Conservation (phyloP, 1,140 invertebrate genomes). For the Apis laboriosa region DNA sequence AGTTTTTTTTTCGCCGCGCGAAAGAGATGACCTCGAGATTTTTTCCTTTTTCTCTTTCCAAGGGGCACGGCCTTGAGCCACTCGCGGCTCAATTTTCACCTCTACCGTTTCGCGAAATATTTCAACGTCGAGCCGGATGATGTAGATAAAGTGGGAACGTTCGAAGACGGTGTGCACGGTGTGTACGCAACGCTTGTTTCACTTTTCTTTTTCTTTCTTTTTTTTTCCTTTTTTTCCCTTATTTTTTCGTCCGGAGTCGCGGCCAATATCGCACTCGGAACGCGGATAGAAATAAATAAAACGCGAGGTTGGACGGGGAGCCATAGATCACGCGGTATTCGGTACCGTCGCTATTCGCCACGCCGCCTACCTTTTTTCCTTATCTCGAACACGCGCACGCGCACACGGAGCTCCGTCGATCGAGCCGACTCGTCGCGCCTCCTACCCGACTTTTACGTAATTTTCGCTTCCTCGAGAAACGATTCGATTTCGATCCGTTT, state of each 20-base stretch:
- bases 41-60: not conserved
- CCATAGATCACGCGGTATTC: no score
- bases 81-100: slow-evolving; percentile 18
- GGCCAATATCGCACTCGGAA: no score
- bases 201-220: slow-evolving; percentile 4
- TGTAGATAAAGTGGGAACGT: slow-evolving; percentile 50
- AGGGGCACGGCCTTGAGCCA: slow-evolving; percentile 14
- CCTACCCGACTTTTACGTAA: no score
- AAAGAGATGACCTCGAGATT: not conserved
- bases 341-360: no score
- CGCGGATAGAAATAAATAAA: no score
- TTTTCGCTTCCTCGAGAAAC: no score
- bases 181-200: slow-evolving; percentile 22
- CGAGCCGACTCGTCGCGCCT: no score
- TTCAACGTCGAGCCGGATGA: slow-evolving; percentile 36
- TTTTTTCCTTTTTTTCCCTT: not conserved
- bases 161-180: slow-evolving; percentile 13
- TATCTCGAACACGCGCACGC: no score
- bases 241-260: not conserved
- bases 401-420: no score
- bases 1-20: slow-evolving; percentile 6
- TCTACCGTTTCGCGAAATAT: slow-evolving; percentile 39
- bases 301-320: no score
- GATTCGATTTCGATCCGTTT: no score
- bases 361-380: no score